Conservation (phyloP, 2,113 vertebrate genomes). For the Recurvirostra avosetta region DNA sequence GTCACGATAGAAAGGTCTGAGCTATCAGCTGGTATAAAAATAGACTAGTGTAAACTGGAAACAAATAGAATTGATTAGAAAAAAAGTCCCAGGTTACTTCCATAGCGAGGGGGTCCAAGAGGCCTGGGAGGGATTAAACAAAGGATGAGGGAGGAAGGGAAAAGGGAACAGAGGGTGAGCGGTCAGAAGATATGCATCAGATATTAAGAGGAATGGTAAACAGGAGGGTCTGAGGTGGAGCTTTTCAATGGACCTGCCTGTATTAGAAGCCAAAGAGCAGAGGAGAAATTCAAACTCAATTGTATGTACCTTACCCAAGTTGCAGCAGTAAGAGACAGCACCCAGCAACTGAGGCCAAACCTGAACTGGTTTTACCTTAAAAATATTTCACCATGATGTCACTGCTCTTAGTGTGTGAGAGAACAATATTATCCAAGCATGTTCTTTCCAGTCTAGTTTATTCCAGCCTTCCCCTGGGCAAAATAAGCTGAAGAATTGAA, state of each 20-base stretch:
- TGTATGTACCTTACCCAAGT: background rate
- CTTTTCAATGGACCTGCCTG: background rate
- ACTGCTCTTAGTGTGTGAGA: background rate
- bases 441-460: background rate
- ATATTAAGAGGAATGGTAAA: background rate
- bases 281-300: background rate
- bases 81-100: background rate
- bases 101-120: background rate
- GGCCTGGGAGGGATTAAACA: background rate
- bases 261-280: background rate
- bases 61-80: background rate
- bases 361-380: background rate
- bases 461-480: background rate
- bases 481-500: background rate
- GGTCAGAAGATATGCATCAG: background rate
- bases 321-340: background rate
- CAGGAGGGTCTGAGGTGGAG: background rate
- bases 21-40: background rate
- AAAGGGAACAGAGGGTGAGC: background rate
- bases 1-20: background rate
- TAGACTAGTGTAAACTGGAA: background rate
- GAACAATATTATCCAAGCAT: background rate
- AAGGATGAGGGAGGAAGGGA: background rate
- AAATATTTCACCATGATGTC: background rate
- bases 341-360: background rate